phyloP scores from a whole-genome alignment of 1,140 invertebrate genomes.

The Maconellicoccus hirsutus region DNA sequence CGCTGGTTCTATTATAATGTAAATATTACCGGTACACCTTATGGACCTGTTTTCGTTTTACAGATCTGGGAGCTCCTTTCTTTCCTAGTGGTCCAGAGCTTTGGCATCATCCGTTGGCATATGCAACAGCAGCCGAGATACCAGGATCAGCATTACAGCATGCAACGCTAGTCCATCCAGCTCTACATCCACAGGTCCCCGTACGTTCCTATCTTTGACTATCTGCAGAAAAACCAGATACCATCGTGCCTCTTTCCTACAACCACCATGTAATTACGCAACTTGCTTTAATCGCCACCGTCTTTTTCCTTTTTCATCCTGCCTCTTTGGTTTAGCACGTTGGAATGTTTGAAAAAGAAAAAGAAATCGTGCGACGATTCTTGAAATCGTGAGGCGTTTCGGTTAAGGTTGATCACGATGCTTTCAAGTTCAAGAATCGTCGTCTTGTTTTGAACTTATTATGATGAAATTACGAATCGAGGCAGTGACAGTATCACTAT shows the following conservation, averaged over 20 bases:
- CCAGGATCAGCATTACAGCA: constrained; percentile 71
- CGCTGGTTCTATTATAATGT: too few species aligned
- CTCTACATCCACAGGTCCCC: constrained; percentile 87
- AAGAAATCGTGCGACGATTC: too few species aligned
- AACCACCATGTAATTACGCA: constrained; percentile 32
- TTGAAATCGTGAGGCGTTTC: too few species aligned
- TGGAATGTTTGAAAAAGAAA: too few species aligned
- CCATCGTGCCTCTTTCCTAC: constrained; percentile 28
- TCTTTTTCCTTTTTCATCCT: constrained; percentile 16
- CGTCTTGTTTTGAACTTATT: too few species aligned
- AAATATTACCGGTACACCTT: too few species aligned
- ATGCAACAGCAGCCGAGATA: constrained; percentile 68
- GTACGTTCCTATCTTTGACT: constrained; percentile 93
- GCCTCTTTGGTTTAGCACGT: constrained; percentile 12
- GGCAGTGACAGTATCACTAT: too few species aligned
- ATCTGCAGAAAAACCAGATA: constrained; percentile 58
- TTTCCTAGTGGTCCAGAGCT: constrained; percentile 76
- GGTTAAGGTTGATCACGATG: too few species aligned
- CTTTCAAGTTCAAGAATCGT: too few species aligned
- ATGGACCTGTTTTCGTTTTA: constrained; percentile 34
- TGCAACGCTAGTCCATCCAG: constrained; percentile 81
- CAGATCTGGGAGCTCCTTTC: constrained; percentile 87
- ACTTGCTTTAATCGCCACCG: neutral
- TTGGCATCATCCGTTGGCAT: constrained; percentile 85
- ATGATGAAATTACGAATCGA: too few species aligned